phyloP scores from a whole-genome alignment of 2,113 vertebrate genomes.

The Chaetura pelagica region DNA sequence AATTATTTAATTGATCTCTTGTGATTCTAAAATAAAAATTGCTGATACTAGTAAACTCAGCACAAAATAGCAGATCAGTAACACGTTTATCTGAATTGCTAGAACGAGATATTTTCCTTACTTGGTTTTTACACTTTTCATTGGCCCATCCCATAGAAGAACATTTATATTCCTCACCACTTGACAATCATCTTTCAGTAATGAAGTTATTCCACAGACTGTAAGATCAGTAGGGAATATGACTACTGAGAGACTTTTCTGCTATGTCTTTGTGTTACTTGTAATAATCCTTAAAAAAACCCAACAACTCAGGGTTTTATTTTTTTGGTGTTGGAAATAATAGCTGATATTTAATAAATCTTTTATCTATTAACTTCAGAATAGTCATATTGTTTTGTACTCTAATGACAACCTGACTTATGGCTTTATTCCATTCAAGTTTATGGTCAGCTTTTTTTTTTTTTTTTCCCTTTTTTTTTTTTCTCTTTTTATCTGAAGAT shows the following conservation, averaged over 20 bases:
- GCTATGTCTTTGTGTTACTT: background rate
- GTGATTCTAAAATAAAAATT: background rate
- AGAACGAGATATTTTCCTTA: background rate
- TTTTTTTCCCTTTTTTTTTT: too few species aligned
- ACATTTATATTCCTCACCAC: background rate
- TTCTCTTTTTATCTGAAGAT: background rate
- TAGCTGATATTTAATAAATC: background rate
- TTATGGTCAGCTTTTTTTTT: background rate
- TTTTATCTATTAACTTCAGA: background rate
- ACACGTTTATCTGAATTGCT: background rate
- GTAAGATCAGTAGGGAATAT: background rate
- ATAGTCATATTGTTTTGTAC: background rate
- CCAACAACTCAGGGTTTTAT: background rate
- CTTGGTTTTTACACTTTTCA: background rate
- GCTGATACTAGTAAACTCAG: background rate
- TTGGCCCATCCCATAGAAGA: background rate
- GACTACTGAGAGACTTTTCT: background rate
- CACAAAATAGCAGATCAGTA: background rate
- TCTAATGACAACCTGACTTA: background rate
- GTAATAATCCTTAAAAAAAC: background rate
- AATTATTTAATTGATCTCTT: background rate
- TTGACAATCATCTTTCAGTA: background rate
- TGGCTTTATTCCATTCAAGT: background rate
- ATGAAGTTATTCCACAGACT: background rate
- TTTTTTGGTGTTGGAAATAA: background rate